Conservation (phyloP, 2,888 invertebrate genomes). For the Seira ritae region DNA sequence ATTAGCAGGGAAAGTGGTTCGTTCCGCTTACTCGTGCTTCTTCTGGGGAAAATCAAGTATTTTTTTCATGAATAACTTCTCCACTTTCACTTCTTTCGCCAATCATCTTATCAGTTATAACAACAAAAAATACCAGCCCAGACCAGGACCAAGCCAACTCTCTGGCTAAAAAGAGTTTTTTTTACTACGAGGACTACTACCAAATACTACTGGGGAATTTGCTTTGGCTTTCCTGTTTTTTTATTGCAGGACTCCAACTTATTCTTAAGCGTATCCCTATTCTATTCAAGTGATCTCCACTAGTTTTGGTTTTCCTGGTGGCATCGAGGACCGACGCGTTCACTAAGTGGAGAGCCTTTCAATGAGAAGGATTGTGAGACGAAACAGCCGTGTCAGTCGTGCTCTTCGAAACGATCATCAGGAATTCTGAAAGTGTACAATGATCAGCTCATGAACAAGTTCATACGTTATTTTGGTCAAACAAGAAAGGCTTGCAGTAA, state of each 20-base stretch:
- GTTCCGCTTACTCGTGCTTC: neutral
- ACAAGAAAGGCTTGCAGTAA: too few relatives aligned
- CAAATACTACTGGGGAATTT: neutral
- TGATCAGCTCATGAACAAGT: neutral
- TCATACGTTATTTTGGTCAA: neutral
- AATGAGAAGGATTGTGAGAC: slow-evolving; percentile 41
- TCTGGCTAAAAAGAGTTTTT: slow-evolving; percentile 16
- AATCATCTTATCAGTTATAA: slow-evolving; percentile 11
- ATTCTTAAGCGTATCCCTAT: neutral
- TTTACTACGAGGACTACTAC: slow-evolving; percentile 25
- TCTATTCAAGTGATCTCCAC: too few relatives aligned
- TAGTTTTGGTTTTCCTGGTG: slow-evolving; percentile 55
- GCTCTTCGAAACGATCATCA: slow-evolving; percentile 29
- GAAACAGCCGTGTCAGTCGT: slow-evolving; percentile 5
- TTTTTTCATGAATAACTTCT: neutral
- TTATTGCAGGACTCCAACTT: slow-evolving; percentile 18
- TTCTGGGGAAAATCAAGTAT: neutral
- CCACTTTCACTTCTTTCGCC: slow-evolving; percentile 5
- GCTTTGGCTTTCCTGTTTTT: slow-evolving; percentile 6
- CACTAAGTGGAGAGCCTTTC: slow-evolving; percentile 42
- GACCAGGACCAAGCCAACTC: neutral
- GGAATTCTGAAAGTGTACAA: neutral
- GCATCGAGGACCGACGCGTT: slow-evolving; percentile 47
- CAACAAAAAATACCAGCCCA: too few relatives aligned
- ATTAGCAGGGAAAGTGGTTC: neutral